A percentile compares a stretch with the other conserved stretches of the same genome.
These are phyloP conservation scores for Oryzias sinensis DNA, from an alignment of 2,797 vertebrate genomes.

Conservation along the genomic window DNA sequence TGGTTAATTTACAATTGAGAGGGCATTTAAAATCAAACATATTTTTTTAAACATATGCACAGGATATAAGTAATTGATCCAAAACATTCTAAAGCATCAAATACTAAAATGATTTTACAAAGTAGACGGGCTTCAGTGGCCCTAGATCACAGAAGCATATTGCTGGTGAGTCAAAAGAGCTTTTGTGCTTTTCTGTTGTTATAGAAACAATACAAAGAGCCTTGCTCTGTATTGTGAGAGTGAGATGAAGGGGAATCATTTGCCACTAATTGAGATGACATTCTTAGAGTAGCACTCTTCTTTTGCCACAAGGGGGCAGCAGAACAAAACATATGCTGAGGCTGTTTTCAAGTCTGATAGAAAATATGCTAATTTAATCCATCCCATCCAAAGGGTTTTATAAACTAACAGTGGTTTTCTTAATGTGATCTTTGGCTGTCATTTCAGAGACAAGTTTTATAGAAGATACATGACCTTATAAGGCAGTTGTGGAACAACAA, in stretches of 20 bases:
- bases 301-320: constrained; percentile 72
- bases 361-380: constrained; percentile 31
- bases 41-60: constrained; percentile 30
- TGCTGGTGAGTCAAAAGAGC: constrained; percentile 61
- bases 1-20: constrained; percentile 27
- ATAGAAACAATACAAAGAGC: constrained; percentile 72
- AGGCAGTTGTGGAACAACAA: constrained; percentile 71
- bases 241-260: constrained; percentile 73
- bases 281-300: constrained; percentile 59
- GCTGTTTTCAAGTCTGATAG: constrained; percentile 8
- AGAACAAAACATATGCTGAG: constrained; percentile 35
- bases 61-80: constrained; percentile 42
- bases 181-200: constrained; percentile 69
- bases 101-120: constrained; percentile 50
- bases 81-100: constrained; percentile 64
- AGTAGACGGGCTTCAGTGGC: constrained; percentile 62
- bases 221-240: constrained; percentile 68
- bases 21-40: constrained; percentile 23
- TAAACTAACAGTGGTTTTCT: constrained; percentile 33
- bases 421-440: constrained; percentile 78
- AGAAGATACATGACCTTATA: constrained; percentile 58
- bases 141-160: constrained; percentile 54
- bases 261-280: constrained; percentile 69
- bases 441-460: constrained; percentile 65
- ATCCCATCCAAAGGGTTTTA: background rate